Percentiles rank a stretch among this genome's conserved stretches.
Conservation (phyloP, 2,888 invertebrate species). For the Vanessa cardui region DNA sequence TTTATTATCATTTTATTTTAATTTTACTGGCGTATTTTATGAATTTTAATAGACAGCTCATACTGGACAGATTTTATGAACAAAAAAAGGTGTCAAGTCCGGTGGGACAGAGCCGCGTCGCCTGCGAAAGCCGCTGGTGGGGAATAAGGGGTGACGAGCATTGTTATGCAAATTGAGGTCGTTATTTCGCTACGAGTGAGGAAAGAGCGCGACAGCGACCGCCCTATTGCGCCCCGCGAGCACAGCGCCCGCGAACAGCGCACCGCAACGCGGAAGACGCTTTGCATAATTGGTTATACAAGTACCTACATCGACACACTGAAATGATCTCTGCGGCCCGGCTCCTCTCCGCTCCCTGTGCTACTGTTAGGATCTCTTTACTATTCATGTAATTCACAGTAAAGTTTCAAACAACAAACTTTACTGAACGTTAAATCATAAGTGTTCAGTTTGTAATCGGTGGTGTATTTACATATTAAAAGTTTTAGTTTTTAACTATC, state of each 20-base stretch:
- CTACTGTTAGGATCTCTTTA: constrained; percentile 11
- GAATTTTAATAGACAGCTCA: constrained; percentile 49
- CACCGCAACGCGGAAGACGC: constrained; percentile 74
- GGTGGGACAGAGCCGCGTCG: constrained; percentile 67
- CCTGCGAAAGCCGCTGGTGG: constrained; percentile 77
- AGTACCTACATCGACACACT: constrained; percentile 61
- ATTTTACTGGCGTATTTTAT: constrained; percentile 44
- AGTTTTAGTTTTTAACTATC: not conserved
- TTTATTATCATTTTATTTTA: constrained; percentile 45
- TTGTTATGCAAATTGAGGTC: constrained; percentile 83
- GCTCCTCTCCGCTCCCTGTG: constrained; percentile 24
- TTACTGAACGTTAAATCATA: not conserved
- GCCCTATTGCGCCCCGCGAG: constrained; percentile 59
- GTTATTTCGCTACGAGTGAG: constrained; percentile 82
- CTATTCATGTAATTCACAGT: constrained; percentile 9
- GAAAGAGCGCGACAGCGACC: constrained; percentile 78
- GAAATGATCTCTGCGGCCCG: constrained; percentile 48
- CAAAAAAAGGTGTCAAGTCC: constrained; percentile 71
- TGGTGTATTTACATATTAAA: not conserved
- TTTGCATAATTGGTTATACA: constrained; percentile 82
- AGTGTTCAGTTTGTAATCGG: not conserved
- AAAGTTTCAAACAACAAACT: constrained; percentile 14
- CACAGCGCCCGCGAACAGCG: constrained; percentile 63
- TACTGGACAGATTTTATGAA: constrained; percentile 62
- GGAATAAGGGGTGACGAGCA: constrained; percentile 81